Evolutionary conservation across 1,140 invertebrate genomes (phyloP), one percentile per base, ranked within the genome.

Genomic region (Nebria ingens): DNA sequence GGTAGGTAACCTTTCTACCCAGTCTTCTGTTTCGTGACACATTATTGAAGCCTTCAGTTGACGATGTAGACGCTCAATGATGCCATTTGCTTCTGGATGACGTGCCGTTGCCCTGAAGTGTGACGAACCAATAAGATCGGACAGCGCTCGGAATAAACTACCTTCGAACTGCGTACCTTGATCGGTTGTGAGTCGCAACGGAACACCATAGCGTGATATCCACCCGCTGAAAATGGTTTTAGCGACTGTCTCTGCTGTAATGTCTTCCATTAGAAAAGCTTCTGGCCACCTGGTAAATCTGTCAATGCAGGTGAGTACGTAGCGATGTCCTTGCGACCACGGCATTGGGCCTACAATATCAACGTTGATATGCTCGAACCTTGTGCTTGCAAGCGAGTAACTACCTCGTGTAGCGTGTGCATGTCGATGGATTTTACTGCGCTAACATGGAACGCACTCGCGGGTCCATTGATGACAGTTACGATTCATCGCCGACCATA

Each of bases 281-380:
- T 75, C 68, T 0, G 65, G 67, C 68, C 71, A 78, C 12, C 68
- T 51, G 6, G 70, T 68, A 55, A 61, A 71, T 13, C 65, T 42
- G 54, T 73, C 65, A 13, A 72, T 63, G 0, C 53, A 54, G 0
- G 68, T 73, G 2, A 75, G 59, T 17, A 58, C 59, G 53, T 71
- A 73, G 12, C 17, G 38, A 42, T 21, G 61, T 6, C 59, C 65
- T 23, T 34, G 51, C 19, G 19, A 51, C 56, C 21, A 2, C 19
- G 68, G 64, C 19, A 74, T 57, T 1, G 69, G 73, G 13, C 68
- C 68, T 9, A 74, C 62, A 3, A 75, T 59, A 60, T 72, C 73
- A 0, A 75, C 52, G 57, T 76, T 64, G 0, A 74, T 52, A 45
- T 70, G 65, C 34, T 64, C 56, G 57, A 67, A 67, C 0, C 59